Evolutionary conservation across 2,797 vertebrate genomes (phyloP), one percentile per base, ranked within the genome.

Genomic region (Clarias laeviceps): DNA sequence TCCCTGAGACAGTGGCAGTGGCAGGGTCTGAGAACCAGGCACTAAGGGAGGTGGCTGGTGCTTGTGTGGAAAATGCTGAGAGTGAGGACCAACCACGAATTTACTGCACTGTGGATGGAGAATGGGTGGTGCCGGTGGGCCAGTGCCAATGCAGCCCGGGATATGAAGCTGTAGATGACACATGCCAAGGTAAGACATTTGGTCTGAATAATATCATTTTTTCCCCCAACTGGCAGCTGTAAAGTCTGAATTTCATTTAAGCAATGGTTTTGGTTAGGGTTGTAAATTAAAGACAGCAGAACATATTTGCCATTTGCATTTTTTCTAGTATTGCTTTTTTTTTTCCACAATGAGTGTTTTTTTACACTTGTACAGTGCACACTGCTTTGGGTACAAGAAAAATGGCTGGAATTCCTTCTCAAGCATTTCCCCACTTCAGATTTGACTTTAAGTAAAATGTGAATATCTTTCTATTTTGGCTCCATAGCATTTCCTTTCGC

Each of bases 101-200:
- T 93, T 96, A 98, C 89, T 99, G 98, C 88, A 96, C 97, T 0
- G 89, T 94, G 1, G 97, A 99, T 0, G 98, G 98, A 0, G 96
- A 98, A 87, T 99, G 98, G 98, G 91, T 97, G 82, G 97, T 99
- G 80, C 97, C 94, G 3, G 96, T 99, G 0, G 97, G 97, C 4
- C 96, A 96, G 86, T 99, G 98, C 91, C 94, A 96, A 83, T 99
- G 98, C 91, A 92, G 92, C 50, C 91, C 92, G 0, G 98, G 98
- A 70, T 96, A 96, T 0, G 95, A 97, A 92, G 94, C 93, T 80
- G 89, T 90, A 14, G 91, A 94, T 0, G 93, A 96, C 0, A 1
- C 80, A 4, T 99, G 98, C 91, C 93, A 93, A 94, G 97, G 97
- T 98, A 94, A 96, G 95, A 82, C 66, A 17, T 81, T 88, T 84